Percentiles rank a stretch among this genome's conserved stretches.
Conservation (phyloP, 2,113 vertebrate genomes). For the Psettodes erumei region DNA sequence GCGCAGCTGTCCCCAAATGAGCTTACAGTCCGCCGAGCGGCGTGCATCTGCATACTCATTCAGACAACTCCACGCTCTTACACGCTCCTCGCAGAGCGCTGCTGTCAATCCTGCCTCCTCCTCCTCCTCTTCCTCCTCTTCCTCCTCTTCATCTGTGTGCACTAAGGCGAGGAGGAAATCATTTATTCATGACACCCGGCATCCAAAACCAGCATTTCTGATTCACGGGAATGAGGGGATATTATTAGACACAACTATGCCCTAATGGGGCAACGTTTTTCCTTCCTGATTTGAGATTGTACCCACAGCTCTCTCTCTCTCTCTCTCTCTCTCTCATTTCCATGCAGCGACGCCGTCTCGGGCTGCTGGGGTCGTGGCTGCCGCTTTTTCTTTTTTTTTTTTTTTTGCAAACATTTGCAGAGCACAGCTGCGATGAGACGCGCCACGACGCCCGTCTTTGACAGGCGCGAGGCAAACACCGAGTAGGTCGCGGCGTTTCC, state of each 20-base stretch:
- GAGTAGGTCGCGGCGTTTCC: slow-evolving; percentile 41
- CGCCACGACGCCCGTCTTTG: slow-evolving; percentile 17
- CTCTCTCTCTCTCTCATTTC: slow-evolving; percentile 39
- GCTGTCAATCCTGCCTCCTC: slow-evolving; percentile 65
- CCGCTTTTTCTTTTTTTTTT: too few species aligned
- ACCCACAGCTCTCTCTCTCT: slow-evolving; percentile 26
- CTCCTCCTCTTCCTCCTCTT: slow-evolving; percentile 21
- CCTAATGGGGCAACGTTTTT: slow-evolving; percentile 65
- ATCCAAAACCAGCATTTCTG: slow-evolving; percentile 69
- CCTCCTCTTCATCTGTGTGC: slow-evolving; percentile 43
- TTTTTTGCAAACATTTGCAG: slow-evolving; percentile 55
- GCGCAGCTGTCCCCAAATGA: slow-evolving; percentile 42
- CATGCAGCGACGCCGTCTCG: slow-evolving; percentile 14
- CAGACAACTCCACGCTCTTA: slow-evolving; percentile 46
- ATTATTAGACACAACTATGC: slow-evolving; percentile 74
- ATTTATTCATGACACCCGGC: slow-evolving; percentile 78
- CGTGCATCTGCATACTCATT: slow-evolving; percentile 64
- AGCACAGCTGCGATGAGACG: slow-evolving; percentile 48
- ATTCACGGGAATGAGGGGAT: slow-evolving; percentile 64
- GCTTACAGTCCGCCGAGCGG: slow-evolving; percentile 46
- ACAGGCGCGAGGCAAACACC: slow-evolving; percentile 23
- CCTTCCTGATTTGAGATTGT: slow-evolving; percentile 43
- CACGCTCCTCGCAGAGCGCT: slow-evolving; percentile 36
- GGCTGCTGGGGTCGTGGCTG: slow-evolving; percentile 23
- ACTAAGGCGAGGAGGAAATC: slow-evolving; percentile 69